Evolutionary conservation across 2,888 invertebrate genomes (phyloP), one percentile per base, ranked within the genome.

Genomic region (Priocnemis perturbator): DNA sequence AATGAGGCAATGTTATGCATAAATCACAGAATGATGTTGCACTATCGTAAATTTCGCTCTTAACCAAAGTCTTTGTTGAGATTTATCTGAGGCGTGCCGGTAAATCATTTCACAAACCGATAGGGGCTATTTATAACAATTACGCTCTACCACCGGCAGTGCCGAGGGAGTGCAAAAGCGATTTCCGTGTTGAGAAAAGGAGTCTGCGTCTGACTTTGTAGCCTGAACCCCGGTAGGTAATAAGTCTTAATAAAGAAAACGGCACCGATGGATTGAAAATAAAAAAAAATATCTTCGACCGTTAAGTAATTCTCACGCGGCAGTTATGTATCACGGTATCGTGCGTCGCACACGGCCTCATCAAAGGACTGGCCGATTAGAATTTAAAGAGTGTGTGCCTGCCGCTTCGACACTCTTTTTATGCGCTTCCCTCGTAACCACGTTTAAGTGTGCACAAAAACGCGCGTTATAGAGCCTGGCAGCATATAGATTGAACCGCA

Each of bases 41-140:
- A 74, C 74, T 73, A 77, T 78, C 87, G 83, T 87, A 87, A 87
- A 87, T 87, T 86, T 86, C 85, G 86, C 85, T 86, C 84, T 86
- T 85, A 85, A 83, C 85, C 84, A 84, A 86, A 86, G 86, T 86
- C 86, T 86, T 85, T 86, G 86, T 86, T 85, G 85, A 85, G 85
- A 87, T 87, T 87, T 87, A 87, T 87, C 84, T 85, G 81, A 76
- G 77, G 73, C 74, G 64, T 65, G 75, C 76, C 81, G 82, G 83
- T 88, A 86, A 88, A 88, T 88, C 88, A 88, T 88, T 84, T 83
- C 79, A 79, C 82, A 78, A 84, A 81, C 84, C 85, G 83, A 87
- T 87, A 83, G 81, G 81, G 76, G 86, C 86, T 86, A 88, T 88
- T 88, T 87, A 87, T 87, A 88, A 88, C 87, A 87, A 88, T 88